phyloP scores from a whole-genome alignment of 2,113 vertebrate species.

The Thermophis baileyi region DNA sequence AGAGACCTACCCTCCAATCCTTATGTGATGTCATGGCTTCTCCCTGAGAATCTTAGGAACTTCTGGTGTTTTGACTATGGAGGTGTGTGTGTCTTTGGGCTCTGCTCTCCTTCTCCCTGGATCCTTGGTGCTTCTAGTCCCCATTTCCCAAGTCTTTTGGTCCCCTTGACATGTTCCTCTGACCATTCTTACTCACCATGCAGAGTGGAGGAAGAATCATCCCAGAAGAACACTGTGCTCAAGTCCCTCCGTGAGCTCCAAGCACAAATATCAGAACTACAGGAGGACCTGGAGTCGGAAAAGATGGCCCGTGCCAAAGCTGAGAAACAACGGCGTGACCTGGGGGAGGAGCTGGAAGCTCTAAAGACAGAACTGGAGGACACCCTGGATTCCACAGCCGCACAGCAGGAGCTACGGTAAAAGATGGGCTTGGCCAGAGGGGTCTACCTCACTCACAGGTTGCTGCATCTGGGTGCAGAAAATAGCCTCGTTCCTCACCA shows the following conservation, averaged over 20 bases:
- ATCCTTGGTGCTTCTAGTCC: not conserved
- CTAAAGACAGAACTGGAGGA: constrained; percentile 87
- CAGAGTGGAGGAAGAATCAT: constrained; percentile 83
- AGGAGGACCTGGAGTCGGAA: constrained; percentile 87
- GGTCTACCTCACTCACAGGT: not conserved
- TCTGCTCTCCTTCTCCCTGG: no score
- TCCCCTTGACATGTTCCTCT: not conserved
- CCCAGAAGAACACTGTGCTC: constrained; percentile 75
- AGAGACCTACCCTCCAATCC: not conserved
- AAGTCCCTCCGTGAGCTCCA: constrained; percentile 80
- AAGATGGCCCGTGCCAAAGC: constrained; percentile 80
- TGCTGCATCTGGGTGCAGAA: not conserved
- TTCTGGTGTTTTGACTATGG: not conserved
- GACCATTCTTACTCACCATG: not conserved
- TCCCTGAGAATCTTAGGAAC: not conserved
- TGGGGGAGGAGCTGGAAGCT: constrained; percentile 87
- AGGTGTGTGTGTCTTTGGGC: not conserved
- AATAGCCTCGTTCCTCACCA: no score
- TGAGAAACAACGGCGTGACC: constrained; percentile 85
- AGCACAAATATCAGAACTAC: constrained; percentile 83
- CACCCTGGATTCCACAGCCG: constrained; percentile 86
- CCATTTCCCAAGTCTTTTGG: not conserved
- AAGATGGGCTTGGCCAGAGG: fast-evolving
- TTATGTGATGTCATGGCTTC: not conserved
- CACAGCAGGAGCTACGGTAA: constrained; percentile 88